Evolutionary conservation across 1,140 invertebrate species (phyloP).

Genomic region (Eueides isabella): DNA sequence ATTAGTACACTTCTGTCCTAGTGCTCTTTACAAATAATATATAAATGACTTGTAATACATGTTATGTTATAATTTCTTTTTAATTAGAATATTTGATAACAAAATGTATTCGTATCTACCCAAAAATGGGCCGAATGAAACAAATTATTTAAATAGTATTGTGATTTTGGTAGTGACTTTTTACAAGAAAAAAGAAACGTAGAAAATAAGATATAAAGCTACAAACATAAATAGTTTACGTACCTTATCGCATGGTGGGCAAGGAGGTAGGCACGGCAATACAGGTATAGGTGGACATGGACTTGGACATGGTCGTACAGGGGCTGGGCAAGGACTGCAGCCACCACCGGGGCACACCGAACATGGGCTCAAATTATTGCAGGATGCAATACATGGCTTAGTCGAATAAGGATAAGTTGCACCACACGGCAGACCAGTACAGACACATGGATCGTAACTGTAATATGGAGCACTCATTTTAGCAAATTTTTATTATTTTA

Average conservation of each 20-base stretch:
- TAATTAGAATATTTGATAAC: too few species aligned
- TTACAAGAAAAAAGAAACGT: too few species aligned
- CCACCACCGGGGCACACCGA: constrained; percentile 70
- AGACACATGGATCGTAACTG: constrained; percentile 70
- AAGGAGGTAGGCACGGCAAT: constrained; percentile 62
- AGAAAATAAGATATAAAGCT: neutral
- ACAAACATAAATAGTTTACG: neutral
- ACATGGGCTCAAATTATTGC: constrained; percentile 59
- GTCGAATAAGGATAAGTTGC: constrained; percentile 67
- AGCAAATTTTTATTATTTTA: constrained; percentile 4
- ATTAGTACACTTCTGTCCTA: too few species aligned
- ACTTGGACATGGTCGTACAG: constrained; percentile 64
- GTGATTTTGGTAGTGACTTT: too few species aligned
- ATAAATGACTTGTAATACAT: too few species aligned
- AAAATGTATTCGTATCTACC: too few species aligned
- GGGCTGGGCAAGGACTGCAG: constrained; percentile 69
- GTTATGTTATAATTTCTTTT: too few species aligned
- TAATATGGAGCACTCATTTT: constrained; percentile 6
- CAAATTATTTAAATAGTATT: too few species aligned
- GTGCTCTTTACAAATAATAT: too few species aligned
- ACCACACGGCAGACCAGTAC: constrained; percentile 63
- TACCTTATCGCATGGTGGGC: constrained; percentile 72
- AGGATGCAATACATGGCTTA: constrained; percentile 62
- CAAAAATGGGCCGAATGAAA: too few species aligned
- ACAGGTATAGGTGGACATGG: constrained; percentile 60